Evolutionary conservation across 2,888 invertebrate genomes (phyloP).

Genomic region (Catonia carolina): DNA sequence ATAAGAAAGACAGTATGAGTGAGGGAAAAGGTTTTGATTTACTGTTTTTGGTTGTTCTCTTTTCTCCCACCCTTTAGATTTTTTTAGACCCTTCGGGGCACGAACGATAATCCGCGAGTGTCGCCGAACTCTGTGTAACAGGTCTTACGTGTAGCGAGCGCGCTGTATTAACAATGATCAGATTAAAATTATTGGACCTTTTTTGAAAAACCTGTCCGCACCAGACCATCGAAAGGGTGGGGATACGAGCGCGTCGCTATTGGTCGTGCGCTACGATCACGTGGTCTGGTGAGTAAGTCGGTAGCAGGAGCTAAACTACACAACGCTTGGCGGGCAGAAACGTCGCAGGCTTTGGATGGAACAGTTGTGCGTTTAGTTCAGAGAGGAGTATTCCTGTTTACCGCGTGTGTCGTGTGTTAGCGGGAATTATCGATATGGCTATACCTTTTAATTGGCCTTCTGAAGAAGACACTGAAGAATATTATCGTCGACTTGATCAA

Average conservation of each 20-base stretch:
- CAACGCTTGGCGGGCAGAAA: too few relatives aligned
- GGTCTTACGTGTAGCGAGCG: constrained; percentile 15
- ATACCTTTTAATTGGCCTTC: constrained; percentile 53
- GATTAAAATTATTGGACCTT: constrained; percentile 26
- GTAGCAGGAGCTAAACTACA: too few relatives aligned
- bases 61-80: neutral
- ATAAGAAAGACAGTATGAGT: too few relatives aligned
- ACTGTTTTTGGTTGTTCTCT: too few relatives aligned
- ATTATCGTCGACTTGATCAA: constrained; percentile 52
- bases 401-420: neutral
- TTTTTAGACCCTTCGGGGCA: constrained; percentile 1
- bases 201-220: constrained; percentile 25
- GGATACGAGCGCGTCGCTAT: constrained; percentile 24
- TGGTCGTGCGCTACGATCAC: constrained; percentile 27
- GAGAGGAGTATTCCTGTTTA: neutral
- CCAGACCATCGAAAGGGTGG: constrained; percentile 10
- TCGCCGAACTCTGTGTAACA: constrained; percentile 20
- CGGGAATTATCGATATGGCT: constrained; percentile 44
- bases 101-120: constrained; percentile 8
- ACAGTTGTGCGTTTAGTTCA: constrained; percentile 12
- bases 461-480: constrained; percentile 51
- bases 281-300: constrained; percentile 24
- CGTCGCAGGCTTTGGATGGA: neutral
- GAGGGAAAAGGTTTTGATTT: too few relatives aligned
- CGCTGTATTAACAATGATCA: constrained; percentile 18